Evolutionary conservation across 1,140 invertebrate species (phyloP), one percentile per base, ranked within the genome.

Genomic region (Marisa cornuarietis): DNA sequence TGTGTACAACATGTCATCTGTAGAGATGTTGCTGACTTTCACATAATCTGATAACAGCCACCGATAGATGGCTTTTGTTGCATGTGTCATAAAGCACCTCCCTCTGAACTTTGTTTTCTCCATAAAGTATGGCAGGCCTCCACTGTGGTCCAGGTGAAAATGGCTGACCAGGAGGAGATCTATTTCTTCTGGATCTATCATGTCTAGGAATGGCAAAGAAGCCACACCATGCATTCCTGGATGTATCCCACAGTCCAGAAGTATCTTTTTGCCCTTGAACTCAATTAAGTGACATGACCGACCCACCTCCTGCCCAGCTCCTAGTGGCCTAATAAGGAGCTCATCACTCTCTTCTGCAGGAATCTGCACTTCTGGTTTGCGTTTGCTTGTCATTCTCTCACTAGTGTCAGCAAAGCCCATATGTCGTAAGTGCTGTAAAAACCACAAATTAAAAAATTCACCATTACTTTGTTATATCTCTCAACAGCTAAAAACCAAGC

Each of bases 31-130:
- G 87, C 97, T 97, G 73, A 99, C 98, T 95, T 99, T 99, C 78
- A 99, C 99, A 88, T 98, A 99, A 94, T 99, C 99, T 0, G 98
- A 98, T 0, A 99, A 92, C 26, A 99, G 93, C 98, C 98, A 99
- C 83, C 98, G 93, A 90, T 99, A 99, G 87, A 99, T 99, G 24
- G 98, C 98, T 93, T 99, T 99, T 0, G 99, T 99, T 4, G 99
- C 98, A 90, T 99, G 99, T 0, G 99, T 99, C 99, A 99, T 99
- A 88, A 99, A 99, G 90, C 98, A 99, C 82, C 97, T 93, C 8
- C 98, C 98, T 90, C 98, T 98, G 88, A 99, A 99, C 76, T 95
- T 96, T 0, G 99, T 99, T 90, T 99, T 99, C 86, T 95, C 94
- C 22, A 99, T 92, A 90, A 99, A 99, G 97, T 98, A 99, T 0